These are phyloP conservation scores for Eidolon dupreanum DNA, from an alignment of 2,797 vertebrate species.

Conservation along the genomic window DNA sequence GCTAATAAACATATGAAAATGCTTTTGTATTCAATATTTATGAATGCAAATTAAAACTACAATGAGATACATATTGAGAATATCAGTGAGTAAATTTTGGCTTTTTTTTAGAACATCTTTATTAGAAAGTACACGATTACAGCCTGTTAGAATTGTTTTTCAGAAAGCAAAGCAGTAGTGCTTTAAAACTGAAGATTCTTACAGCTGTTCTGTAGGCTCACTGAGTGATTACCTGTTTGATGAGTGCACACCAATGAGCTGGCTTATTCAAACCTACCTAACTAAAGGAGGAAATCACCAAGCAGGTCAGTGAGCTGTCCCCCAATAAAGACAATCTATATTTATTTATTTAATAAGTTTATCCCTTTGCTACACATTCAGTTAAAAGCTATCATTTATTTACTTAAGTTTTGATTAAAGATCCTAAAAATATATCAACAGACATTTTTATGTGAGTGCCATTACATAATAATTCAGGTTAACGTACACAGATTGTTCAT, in stretches of 20 bases:
- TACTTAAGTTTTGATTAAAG: not conserved
- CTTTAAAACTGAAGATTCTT: not conserved
- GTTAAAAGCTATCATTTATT: not conserved
- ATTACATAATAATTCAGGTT: not conserved
- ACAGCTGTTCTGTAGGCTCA: not conserved
- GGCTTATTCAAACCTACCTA: not conserved
- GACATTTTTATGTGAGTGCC: not conserved
- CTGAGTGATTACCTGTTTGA: not conserved
- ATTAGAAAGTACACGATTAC: not conserved
- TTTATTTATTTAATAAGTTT: conserved; percentile 12
- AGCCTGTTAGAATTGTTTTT: not conserved
- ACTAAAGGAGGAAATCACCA: not conserved
- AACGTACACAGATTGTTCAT: conserved; percentile 11
- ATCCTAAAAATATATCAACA: not conserved
- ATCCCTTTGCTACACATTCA: not conserved
- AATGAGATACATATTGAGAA: not conserved
- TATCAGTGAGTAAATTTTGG: not conserved
- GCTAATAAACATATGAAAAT: not conserved
- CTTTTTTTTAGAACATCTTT: not conserved
- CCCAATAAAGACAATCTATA: not conserved
- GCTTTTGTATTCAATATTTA: not conserved
- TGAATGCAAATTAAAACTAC: not conserved
- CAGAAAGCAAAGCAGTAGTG: not conserved
- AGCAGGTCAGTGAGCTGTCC: not conserved
- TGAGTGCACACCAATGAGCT: not conserved